Conservation (phyloP, 2,113 vertebrate genomes). For the Oncorhynchus nerka region DNA sequence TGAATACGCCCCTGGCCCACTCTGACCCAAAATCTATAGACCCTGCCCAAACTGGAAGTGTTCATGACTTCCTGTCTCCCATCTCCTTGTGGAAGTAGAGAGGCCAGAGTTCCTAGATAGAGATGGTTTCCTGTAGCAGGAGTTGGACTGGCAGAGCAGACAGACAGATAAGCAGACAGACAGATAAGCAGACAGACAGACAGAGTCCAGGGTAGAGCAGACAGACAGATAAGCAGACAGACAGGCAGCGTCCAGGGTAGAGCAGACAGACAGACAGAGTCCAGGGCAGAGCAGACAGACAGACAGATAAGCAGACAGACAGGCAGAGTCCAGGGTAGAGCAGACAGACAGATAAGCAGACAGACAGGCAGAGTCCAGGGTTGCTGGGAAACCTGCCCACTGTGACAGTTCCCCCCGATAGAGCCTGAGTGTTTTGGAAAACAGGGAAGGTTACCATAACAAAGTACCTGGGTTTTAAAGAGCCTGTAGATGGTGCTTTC, state of each 20-base stretch:
- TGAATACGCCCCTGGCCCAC: not conserved
- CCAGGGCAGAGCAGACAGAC: too few relatives aligned
- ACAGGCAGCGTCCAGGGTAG: too few relatives aligned
- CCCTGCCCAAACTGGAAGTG: conserved; percentile 55
- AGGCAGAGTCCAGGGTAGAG: not conserved
- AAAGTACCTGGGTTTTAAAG: conserved; percentile 38
- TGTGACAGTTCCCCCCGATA: conserved; percentile 47
- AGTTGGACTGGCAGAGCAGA: conserved; percentile 13
- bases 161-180: not conserved
- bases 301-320: too few relatives aligned
- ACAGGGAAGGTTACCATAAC: conserved; percentile 66
- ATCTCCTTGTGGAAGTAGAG: conserved; percentile 41
- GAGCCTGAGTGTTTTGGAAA: conserved; percentile 59
- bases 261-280: not conserved
- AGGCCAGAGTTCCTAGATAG: conserved; percentile 46
- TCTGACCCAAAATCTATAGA: conserved; percentile 31
- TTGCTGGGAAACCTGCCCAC: conserved; percentile 40
- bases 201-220: conserved; percentile 3
- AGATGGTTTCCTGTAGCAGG: conserved; percentile 47
- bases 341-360: too few relatives aligned
- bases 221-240: too few relatives aligned
- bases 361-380: not conserved
- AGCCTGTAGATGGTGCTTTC: conserved; percentile 45
- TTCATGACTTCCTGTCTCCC: conserved; percentile 53
- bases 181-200: too few relatives aligned